Base-by-base conservation (phyloP, 2,797 vertebrate genomes). In the Miichthys miiuy region DNA sequence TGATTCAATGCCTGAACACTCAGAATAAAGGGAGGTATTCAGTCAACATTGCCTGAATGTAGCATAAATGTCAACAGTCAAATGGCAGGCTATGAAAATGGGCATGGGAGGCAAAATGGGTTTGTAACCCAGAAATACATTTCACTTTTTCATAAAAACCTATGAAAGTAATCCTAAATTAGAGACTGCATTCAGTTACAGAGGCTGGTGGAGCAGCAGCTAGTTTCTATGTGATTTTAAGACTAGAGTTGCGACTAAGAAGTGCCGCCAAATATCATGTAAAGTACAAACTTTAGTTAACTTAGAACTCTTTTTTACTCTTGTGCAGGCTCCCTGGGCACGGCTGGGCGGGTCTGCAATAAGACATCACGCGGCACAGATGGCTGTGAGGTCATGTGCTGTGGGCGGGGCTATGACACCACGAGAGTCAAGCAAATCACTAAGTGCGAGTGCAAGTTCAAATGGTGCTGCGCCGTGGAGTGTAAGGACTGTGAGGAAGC, bases 401-500 rank as follows among this genome's bases (percentile, higher is more conserved):
- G 98, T 21, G 98, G 98, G 48, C 94, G 98, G 46, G 98, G 98
- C 42, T 99, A 99, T 7, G 98, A 99, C 93, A 99, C 98, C 74
- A 99, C 96, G 0, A 95, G 97, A 12, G 95, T 97, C 77, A 98
- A 95, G 14, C 97, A 97, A 44, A 91, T 98, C 94, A 98, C 96
- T 81, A 98, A 99, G 95, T 99, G 98, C 25, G 98, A 99, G 92
- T 99, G 98, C 94, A 99, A 99, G 94, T 99, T 99, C 94, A 98
- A 99, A 92, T 99, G 98, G 98, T 99, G 98, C 93, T 99, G 98
- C 48, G 96, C 97, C 0, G 98, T 99, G 81, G 96, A 97, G 90
- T 99, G 98, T 92, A 98, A 98, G 90, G 97, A 99, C 93, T 99
- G 98, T 18, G 95, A 97, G 92, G 97, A 99, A 87, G 96, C 96